Base-by-base conservation (phyloP, 2,113 vertebrate genomes). In the Cynoglossus semilaevis region DNA sequence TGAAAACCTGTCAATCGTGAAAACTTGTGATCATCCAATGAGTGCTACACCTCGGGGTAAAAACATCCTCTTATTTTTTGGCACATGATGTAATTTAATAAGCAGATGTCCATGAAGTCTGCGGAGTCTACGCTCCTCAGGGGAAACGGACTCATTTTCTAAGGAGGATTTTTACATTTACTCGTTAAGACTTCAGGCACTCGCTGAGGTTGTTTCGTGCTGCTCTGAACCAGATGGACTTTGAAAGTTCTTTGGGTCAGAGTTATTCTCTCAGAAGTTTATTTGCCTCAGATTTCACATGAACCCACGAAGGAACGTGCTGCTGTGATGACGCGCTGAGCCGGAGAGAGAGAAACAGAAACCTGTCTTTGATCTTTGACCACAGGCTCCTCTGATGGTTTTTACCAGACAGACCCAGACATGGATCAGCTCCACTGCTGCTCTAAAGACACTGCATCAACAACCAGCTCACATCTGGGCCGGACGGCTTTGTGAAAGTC, bases 1-100 rank as follows among this genome's bases (percentile, higher is more conserved):
- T 49, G 55, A n/a, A 70, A 64, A 29, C 36, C 22, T 44, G 51
- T 63, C 49, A 8, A 46, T 58, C 68, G 17, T 59, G 46, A 74
- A 41, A 36, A 56, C 35, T 66, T 18, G 18, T 15, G 14, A 65
- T 29, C 34, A 51, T 73, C 45, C 34, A 51, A 60, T 58, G 42
- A 42, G 44, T 34, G 60, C 34, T 17, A 2, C 15, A 48, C 66
- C 69, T 76, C 7, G 29, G 66, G 63, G 54, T 50, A 11, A 77
- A 60, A 71, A 77, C 76, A 55, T 74, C 63, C 69, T 40, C 63
- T 74, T 55, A n/a, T 29, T 4, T 64, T 40, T 13, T 11, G 9
- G 57, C 65, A 73, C 45, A 58, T 57, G 60, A 43, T 70, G 17
- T 70, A 35, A 67, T 76, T 34, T 75, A 73, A 79, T 77, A 61